phyloP scores from a whole-genome alignment of 2,888 invertebrate genomes.

The Ethmia dodecea region DNA sequence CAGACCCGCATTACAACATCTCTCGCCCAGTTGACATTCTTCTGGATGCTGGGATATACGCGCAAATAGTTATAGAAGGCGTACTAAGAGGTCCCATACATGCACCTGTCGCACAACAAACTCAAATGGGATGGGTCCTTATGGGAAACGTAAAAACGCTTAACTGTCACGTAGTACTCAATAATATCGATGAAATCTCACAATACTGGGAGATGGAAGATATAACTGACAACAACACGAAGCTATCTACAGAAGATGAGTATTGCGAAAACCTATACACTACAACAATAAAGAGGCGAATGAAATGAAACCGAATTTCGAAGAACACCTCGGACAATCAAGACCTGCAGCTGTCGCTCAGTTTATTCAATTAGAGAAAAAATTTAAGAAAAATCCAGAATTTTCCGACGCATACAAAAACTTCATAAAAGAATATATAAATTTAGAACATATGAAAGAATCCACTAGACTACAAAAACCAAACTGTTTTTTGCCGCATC shows the following conservation, averaged over 20 bases:
- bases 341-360: slow-evolving; percentile 10
- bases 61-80: slow-evolving; percentile 1
- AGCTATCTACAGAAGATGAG: slow-evolving; percentile 1
- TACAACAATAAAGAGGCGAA: background rate
- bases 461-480: background rate
- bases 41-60: slow-evolving; percentile 8
- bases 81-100: background rate
- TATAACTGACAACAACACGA: background rate
- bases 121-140: slow-evolving; percentile 3
- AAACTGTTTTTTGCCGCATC: background rate
- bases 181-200: background rate
- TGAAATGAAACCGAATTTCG: slow-evolving; percentile 7
- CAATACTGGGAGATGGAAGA: slow-evolving; percentile 10
- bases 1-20: slow-evolving; percentile 10
- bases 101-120: slow-evolving; percentile 3
- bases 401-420: slow-evolving; percentile 15
- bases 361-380: slow-evolving; percentile 13
- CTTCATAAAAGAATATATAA: slow-evolving; percentile 18
- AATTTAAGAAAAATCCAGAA: slow-evolving; percentile 10
- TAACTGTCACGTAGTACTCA: slow-evolving; percentile 1
- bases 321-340: slow-evolving; percentile 6
- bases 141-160: slow-evolving; percentile 1
- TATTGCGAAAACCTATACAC: slow-evolving; percentile 5
- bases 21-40: slow-evolving; percentile 8
- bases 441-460: slow-evolving; percentile 15